Evolutionary conservation across 2,888 invertebrate genomes (phyloP).

Genomic region (Rhingia campestris): DNA sequence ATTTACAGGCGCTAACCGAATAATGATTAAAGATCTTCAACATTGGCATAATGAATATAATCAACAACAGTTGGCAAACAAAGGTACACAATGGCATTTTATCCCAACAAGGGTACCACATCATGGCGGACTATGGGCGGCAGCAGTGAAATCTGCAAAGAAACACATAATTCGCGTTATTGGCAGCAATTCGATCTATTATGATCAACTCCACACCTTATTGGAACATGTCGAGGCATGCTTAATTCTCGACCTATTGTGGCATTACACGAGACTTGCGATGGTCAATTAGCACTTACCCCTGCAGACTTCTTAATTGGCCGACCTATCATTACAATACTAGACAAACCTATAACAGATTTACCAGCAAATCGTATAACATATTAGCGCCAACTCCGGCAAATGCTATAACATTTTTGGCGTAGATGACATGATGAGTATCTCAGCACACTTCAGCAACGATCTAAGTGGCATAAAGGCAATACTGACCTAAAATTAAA

Average conservation of each 20-base stretch:
- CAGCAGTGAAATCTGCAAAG: constrained; percentile 29
- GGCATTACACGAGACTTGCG: constrained; percentile 3
- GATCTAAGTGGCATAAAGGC: too few relatives aligned
- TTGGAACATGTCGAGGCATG: constrained; percentile 15
- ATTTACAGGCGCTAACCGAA: constrained; percentile 43
- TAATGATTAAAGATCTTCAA: constrained; percentile 1
- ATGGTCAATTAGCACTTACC: too few relatives aligned
- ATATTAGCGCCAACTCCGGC: too few relatives aligned
- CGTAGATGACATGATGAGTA: too few relatives aligned
- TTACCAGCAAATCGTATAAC: too few relatives aligned
- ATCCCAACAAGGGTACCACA: constrained; percentile 23
- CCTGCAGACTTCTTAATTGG: too few relatives aligned
- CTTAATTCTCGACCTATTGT: constrained; percentile 21
- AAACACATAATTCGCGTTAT: constrained; percentile 14
- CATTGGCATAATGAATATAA: constrained; percentile 17
- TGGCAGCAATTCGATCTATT: constrained; percentile 10
- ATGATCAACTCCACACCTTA: constrained; percentile 26
- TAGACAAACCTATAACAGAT: too few relatives aligned
- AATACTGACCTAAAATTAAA: too few relatives aligned
- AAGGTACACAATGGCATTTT: constrained; percentile 31
- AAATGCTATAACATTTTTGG: too few relatives aligned
- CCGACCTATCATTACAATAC: too few relatives aligned
- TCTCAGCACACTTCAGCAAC: too few relatives aligned
- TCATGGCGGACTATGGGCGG: constrained; percentile 34
- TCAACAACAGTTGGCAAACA: neutral